Evolutionary conservation across 2,113 vertebrate genomes (phyloP).

Genomic region (Chlamydotis undulata): DNA sequence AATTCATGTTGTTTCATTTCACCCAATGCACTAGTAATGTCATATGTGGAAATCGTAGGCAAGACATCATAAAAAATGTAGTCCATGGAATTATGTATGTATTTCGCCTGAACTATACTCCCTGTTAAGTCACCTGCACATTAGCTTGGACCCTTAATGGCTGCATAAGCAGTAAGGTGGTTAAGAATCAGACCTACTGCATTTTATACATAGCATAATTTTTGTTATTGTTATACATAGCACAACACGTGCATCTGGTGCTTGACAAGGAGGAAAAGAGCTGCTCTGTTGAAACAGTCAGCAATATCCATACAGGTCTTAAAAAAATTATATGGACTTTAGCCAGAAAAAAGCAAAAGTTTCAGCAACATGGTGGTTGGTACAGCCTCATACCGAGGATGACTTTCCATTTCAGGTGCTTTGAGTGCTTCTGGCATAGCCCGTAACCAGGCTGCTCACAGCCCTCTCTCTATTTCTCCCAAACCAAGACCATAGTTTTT

Average conservation of each 20-base stretch:
- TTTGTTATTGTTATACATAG: not conserved
- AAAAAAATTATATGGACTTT: not conserved
- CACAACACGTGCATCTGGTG: not conserved
- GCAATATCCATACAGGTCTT: not conserved
- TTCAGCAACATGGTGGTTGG: not conserved
- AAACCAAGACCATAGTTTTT: not conserved
- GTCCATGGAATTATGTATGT: not conserved
- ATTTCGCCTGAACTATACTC: not conserved
- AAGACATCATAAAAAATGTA: not conserved
- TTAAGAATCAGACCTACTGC: not conserved
- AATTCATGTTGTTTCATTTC: not conserved
- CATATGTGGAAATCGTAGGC: not conserved
- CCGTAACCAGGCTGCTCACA: not conserved
- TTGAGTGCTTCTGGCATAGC: not conserved
- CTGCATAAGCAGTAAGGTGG: not conserved
- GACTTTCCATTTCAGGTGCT: not conserved
- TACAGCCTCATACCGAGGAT: not conserved
- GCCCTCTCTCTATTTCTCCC: not conserved
- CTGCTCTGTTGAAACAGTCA: not conserved
- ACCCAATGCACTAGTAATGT: not conserved
- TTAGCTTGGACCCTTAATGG: not conserved
- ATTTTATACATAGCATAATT: not conserved
- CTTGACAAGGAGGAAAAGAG: not conserved
- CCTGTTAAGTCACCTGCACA: accelerated
- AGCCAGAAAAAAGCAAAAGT: not conserved